These are phyloP conservation scores for Dreissena polymorpha DNA, from an alignment of 1,140 invertebrate species.

Conservation along the genomic window DNA sequence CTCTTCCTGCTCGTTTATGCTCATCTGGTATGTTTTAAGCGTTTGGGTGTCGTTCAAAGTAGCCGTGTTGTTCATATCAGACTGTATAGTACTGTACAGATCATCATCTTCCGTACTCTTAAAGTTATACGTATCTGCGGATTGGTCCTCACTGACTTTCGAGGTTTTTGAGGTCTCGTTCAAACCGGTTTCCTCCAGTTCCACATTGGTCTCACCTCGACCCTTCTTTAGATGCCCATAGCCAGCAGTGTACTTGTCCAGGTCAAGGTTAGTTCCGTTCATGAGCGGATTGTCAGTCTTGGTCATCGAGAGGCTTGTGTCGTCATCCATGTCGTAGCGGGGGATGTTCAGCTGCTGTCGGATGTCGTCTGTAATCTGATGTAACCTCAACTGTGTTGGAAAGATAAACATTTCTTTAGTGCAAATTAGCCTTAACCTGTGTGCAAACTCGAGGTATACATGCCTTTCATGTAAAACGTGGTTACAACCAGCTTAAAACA, in stretches of 20 bases:
- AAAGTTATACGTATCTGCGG: constrained; percentile 40
- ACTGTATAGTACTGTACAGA: constrained; percentile 34
- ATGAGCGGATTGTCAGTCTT: neutral
- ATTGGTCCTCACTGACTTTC: constrained; percentile 51
- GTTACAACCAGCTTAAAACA: no score
- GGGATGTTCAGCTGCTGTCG: constrained; percentile 38
- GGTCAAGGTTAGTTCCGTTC: constrained; percentile 11
- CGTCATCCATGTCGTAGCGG: constrained; percentile 51
- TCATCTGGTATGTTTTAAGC: constrained; percentile 37
- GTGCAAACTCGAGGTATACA: no score
- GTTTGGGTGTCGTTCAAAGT: constrained; percentile 27
- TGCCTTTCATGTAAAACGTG: no score
- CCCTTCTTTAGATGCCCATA: no score
- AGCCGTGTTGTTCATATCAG: constrained; percentile 45
- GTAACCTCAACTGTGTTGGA: constrained; percentile 33
- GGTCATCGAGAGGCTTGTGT: constrained; percentile 43
- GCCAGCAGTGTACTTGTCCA: constrained; percentile 24
- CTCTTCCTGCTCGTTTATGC: constrained; percentile 51
- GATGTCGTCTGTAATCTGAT: constrained; percentile 39
- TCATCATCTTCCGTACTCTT: constrained; percentile 50
- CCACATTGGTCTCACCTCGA: neutral
- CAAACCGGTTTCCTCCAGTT: constrained; percentile 14
- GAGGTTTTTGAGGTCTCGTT: constrained; percentile 30
- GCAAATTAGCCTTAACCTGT: no score
- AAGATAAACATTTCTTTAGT: neutral